phyloP scores from a whole-genome alignment of 2,797 vertebrate species.

The Podarcis lilfordi region DNA sequence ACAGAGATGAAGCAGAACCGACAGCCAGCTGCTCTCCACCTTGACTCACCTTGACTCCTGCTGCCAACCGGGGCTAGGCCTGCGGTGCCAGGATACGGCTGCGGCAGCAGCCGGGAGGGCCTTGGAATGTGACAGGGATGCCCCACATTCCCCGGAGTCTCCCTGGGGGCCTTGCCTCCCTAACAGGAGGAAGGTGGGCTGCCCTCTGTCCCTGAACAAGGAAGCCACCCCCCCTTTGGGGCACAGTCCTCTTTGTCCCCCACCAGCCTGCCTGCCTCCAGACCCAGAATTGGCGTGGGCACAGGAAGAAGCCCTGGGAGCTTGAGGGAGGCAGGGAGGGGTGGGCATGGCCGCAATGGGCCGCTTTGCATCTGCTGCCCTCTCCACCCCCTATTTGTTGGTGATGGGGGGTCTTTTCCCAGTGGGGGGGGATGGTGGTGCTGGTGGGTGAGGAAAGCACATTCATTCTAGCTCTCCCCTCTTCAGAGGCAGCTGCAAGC shows the following conservation, averaged over 20 bases:
- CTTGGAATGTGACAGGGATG: too few species aligned
- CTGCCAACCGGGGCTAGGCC: too few species aligned
- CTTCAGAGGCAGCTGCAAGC: constrained; percentile 9
- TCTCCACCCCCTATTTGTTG: background rate
- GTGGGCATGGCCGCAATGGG: background rate
- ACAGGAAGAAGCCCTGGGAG: background rate
- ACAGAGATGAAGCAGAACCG: constrained; percentile 9
- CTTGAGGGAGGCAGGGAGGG: background rate
- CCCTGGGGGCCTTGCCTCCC: too few species aligned
- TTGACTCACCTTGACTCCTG: background rate
- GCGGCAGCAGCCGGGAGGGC: too few species aligned
- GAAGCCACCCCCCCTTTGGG: background rate
- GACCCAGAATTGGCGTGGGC: background rate
- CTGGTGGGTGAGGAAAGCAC: background rate
- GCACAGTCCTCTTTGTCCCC: background rate
- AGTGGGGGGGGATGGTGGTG: too few species aligned
- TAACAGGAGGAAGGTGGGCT: too few species aligned
- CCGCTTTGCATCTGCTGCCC: too few species aligned
- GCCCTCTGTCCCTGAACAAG: too few species aligned
- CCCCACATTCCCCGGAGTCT: too few species aligned
- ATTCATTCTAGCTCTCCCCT: constrained; percentile 24
- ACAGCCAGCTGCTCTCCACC: constrained; percentile 22
- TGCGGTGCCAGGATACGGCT: background rate
- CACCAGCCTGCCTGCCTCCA: background rate
- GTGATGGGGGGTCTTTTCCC: too few species aligned